Percentiles rank a stretch among this genome's conserved stretches.
Evolutionary conservation across 2,113 vertebrate genomes (phyloP).

Genomic region (Paradisaea rubra): DNA sequence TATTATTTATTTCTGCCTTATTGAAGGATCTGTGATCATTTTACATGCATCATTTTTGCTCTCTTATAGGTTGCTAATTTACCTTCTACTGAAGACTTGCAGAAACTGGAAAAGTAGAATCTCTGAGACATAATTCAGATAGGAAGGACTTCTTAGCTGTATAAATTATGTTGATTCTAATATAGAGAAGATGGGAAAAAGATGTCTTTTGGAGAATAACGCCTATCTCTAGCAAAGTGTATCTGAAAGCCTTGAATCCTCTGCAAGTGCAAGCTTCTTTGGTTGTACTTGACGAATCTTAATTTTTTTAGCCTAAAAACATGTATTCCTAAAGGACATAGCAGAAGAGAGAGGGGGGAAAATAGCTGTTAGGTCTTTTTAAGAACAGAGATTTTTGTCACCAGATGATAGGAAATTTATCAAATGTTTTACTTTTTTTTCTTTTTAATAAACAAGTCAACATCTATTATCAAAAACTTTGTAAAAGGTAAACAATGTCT

Average conservation of each 20-base stretch:
- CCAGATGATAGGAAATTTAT: neutral
- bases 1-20: neutral
- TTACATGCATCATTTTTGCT: neutral
- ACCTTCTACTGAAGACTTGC: neutral
- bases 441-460: neutral
- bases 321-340: neutral
- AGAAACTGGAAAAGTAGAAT: neutral
- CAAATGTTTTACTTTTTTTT: neutral
- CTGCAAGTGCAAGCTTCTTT: neutral
- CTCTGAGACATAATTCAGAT: neutral
- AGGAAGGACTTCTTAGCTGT: neutral
- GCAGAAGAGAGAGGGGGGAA: neutral
- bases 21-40: neutral
- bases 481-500: neutral
- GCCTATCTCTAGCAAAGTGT: neutral
- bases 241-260: neutral
- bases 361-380: neutral
- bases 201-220: neutral
- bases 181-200: neutral
- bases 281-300: neutral
- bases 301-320: neutral
- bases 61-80: neutral
- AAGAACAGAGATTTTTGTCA: neutral
- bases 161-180: neutral
- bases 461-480: neutral